Base-by-base conservation (phyloP, 1,140 invertebrate genomes). In the Hyles vespertilio region DNA sequence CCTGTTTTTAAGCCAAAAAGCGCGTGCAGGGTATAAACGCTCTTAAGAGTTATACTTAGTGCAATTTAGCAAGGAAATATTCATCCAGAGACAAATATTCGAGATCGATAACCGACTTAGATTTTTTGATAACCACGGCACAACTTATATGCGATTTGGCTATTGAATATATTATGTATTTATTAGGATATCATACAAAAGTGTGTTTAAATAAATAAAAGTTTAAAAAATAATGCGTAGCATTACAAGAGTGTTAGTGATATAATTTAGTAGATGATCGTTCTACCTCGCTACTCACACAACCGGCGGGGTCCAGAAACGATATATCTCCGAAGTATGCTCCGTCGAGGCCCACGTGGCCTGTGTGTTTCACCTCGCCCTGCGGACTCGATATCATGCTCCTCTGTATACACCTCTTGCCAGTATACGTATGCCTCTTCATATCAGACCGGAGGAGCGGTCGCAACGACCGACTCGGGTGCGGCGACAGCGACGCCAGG, bases 381-480 rank as follows among this genome's bases (percentile, higher is more conserved):
- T 99, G 97, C 0, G 98, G 98, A 36, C 94, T 93, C 8, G 97
- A 98, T 67, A 99, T 99, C 97, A 99, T 98, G 74, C 98, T 97
- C 0, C 95, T 93, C 52, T 95, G 91, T 56, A 98, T 91, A 67
- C 94, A 93, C 48, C 94, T 90, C 60, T 91, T 91, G 60, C 89
- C 89, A 5, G 84, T 84, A 51, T 78, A 83, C 32, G 84, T 87
- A 60, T 87, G 81, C 3, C 83, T 66, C 63, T 84, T 87, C 32
- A 76, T 64, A 56, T 87, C 84, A 0, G 70, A 74, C n/a, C 84
- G 69, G 58, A 78, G 70, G 22, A 87, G 63, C n/a, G 79, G 72
- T 10, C 76, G 77, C 10, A 77, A 63, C 12, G 77, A 69, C 3
- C 75, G 75, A 7, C 58, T 65, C 58, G 86, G 84, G 36, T 77